Percentiles rank a stretch among this genome's conserved stretches.
phyloP scores from a whole-genome alignment of 2,888 invertebrate species.

The Sesia apiformis region DNA sequence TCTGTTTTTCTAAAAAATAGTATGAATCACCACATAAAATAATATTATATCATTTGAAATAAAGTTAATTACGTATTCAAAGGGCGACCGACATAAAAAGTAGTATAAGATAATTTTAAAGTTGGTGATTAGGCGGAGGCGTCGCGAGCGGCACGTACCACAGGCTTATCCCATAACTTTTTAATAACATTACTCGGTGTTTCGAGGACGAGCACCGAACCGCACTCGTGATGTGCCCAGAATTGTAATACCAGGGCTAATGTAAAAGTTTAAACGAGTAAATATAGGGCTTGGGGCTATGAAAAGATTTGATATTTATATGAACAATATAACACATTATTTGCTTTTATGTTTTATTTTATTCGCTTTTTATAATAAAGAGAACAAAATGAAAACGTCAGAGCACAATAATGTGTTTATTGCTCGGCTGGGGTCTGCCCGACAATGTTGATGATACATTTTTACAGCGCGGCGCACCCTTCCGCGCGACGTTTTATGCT shows the following conservation, averaged over 20 bases:
- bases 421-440: conserved; percentile 30
- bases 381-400: too few relatives aligned
- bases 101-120: conserved; percentile 58
- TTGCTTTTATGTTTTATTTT: too few relatives aligned
- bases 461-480: conserved; percentile 55
- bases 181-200: conserved; percentile 66
- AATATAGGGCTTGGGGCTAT: conserved; percentile 14
- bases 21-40: too few relatives aligned
- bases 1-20: too few relatives aligned
- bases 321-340: too few relatives aligned
- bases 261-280: conserved; percentile 46
- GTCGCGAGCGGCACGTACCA: conserved; percentile 38
- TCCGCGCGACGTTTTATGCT: conserved; percentile 56
- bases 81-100: conserved; percentile 22
- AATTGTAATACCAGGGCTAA: conserved; percentile 43
- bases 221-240: conserved; percentile 54
- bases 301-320: not conserved
- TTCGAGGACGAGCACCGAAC: conserved; percentile 49
- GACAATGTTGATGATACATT: conserved; percentile 61
- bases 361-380: too few relatives aligned
- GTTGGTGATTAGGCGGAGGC: conserved; percentile 54
- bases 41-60: too few relatives aligned
- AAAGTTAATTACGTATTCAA: conserved; percentile 17
- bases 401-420: conserved; percentile 3
- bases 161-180: conserved; percentile 66